Percentiles rank a stretch among this genome's conserved stretches.
These are phyloP conservation scores for Microcaecilia unicolor DNA, from an alignment of 2,797 vertebrate species.

Conservation along the genomic window DNA sequence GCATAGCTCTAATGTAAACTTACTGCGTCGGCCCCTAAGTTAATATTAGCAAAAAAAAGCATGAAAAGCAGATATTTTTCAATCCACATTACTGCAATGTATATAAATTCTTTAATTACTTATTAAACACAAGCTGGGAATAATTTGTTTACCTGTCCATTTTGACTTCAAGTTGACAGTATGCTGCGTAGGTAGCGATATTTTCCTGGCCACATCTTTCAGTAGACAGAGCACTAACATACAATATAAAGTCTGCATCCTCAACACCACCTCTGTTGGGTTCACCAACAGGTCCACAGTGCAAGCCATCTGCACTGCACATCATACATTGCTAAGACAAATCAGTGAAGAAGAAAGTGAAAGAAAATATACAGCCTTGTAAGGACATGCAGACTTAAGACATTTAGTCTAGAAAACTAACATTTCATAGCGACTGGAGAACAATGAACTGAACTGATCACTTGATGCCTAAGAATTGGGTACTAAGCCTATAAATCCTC, in stretches of 20 bases:
- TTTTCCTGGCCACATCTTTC: constrained; percentile 90
- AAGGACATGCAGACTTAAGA: too few relatives aligned
- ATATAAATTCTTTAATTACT: too few relatives aligned
- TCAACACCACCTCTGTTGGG: constrained; percentile 72
- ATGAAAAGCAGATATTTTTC: not conserved
- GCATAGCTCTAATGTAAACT: too few relatives aligned
- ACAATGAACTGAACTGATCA: too few relatives aligned
- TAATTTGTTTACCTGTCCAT: constrained; percentile 78
- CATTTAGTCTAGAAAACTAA: too few relatives aligned
- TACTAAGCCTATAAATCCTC: too few relatives aligned
- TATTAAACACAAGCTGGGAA: too few relatives aligned
- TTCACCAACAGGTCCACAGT: constrained; percentile 59
- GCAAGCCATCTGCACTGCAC: constrained; percentile 69
- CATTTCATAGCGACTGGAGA: too few relatives aligned
- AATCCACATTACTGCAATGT: not conserved
- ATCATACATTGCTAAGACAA: constrained; percentile 91
- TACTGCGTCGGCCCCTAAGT: too few relatives aligned
- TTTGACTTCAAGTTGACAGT: constrained; percentile 92
- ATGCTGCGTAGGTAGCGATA: constrained; percentile 92
- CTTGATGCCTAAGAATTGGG: too few relatives aligned
- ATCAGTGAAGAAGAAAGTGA: too few relatives aligned
- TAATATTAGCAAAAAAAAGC: not conserved
- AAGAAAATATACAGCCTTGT: too few relatives aligned
- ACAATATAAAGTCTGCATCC: constrained; percentile 85
- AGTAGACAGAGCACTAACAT: constrained; percentile 84